Conservation (phyloP, 2,113 vertebrate species). For the Chionis minor region DNA sequence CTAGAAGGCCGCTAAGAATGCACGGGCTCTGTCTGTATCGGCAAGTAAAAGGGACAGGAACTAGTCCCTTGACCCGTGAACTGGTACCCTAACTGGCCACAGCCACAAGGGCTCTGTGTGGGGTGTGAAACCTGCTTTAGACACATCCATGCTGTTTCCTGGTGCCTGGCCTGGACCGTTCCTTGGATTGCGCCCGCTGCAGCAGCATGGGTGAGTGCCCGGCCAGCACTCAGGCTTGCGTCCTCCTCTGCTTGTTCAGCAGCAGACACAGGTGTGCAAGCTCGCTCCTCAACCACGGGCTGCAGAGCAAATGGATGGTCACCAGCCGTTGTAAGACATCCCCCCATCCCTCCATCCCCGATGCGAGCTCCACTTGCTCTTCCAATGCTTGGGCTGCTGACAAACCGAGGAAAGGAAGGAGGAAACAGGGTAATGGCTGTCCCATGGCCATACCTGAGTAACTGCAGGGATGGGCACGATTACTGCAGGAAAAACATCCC, state of each 20-base stretch:
- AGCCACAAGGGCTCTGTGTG: rapidly evolving
- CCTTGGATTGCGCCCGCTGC: rapidly evolving
- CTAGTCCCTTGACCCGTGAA: neutral
- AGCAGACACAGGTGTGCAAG: neutral
- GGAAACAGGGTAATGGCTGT: neutral
- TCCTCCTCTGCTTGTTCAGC: neutral
- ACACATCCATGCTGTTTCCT: neutral
- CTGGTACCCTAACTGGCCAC: neutral
- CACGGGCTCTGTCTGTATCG: neutral
- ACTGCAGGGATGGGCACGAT: neutral
- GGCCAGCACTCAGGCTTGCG: neutral
- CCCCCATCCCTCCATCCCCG: too few species aligned
- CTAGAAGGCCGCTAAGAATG: neutral
- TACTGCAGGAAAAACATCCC: neutral
- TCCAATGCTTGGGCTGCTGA: neutral
- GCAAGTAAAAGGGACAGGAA: neutral
- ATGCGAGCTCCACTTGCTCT: neutral
- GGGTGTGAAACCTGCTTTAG: neutral
- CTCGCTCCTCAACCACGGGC: neutral
- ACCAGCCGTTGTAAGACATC: neutral
- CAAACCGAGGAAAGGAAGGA: neutral
- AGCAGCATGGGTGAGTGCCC: neutral
- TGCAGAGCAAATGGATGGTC: neutral
- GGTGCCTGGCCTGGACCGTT: neutral
- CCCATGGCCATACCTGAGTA: neutral